Evolutionary conservation across 2,888 invertebrate species (phyloP), one percentile per base, ranked within the genome.

Genomic region (Epinotia ramella): DNA sequence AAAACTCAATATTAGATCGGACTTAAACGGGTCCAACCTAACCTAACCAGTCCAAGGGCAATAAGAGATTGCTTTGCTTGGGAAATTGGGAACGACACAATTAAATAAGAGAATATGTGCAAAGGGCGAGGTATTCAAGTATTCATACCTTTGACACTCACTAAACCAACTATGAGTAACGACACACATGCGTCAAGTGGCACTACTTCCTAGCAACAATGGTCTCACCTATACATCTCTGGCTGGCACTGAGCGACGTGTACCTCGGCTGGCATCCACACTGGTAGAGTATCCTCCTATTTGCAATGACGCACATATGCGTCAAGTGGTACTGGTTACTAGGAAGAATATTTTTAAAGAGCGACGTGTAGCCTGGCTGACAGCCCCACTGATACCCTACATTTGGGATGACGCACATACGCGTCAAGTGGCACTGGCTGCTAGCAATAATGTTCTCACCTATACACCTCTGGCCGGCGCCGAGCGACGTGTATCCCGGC

Each of bases 331-430:
- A 96, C 87, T 91, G 79, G 82, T 91, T 91, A 80, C 28, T 12
- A 20, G 44, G 6, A 13, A 16, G 2, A 40, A 53, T 28, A 13
- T 11, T 73, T 78, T 82, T 44, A 95, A 0, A 93, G 2, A 89
- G 84, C 6, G 95, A 89, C 72, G 86, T 83, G 85, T 92, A 96
- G 0, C 96, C 96, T 0, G 87, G 85, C 1, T 92, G 88, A 81
- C 96, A 96, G 53, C 93, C 87, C 86, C 96, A 96, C 79, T 93
- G 92, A 85, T 95, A 96, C 0, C 93, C 95, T 44, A 96, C 96
- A 64, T 90, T 87, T 0, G 2, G 18, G 9, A 64, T 96, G 79
- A 90, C 94, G 84, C 28, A 28, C 6, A 44, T 20, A 18, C 18
- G 13, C 7, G 20, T 28, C 18, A 12, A 49, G 16, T 4, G 28